phyloP scores from a whole-genome alignment of 2,113 vertebrate species.

The Oreocharis arfaki region DNA sequence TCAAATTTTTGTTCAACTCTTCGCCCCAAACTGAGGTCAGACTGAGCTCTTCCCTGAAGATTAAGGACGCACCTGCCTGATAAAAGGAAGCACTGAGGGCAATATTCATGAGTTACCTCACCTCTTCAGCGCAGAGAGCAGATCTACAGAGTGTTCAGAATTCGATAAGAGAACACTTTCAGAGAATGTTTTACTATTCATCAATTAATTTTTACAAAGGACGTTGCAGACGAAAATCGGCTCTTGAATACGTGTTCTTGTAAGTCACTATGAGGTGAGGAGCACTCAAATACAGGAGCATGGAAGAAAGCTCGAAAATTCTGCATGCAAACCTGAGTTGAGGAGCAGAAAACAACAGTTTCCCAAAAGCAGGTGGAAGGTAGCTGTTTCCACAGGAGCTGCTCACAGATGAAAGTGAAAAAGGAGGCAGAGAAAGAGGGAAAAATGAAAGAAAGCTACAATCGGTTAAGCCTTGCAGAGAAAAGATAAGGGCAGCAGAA shows the following conservation, averaged over 20 bases:
- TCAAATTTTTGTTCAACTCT: not conserved
- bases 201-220: not conserved
- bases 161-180: not conserved
- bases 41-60: not conserved
- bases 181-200: not conserved
- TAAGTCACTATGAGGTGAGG: not conserved
- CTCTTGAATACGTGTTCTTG: not conserved
- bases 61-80: not conserved
- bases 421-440: not conserved
- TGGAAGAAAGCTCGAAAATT: not conserved
- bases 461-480: slow-evolving; percentile 1
- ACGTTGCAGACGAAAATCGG: not conserved
- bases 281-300: not conserved
- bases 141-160: not conserved
- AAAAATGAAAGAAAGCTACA: slow-evolving; percentile 15
- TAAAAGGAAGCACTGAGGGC: not conserved
- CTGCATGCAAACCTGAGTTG: not conserved
- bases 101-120: not conserved
- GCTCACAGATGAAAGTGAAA: not conserved
- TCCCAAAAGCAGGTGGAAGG: not conserved
- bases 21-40: not conserved
- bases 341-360: not conserved
- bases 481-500: slow-evolving; percentile 44
- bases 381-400: not conserved
- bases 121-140: not conserved